Evolutionary conservation across 1,140 invertebrate genomes (phyloP).

Genomic region (Pissodes strobi): DNA sequence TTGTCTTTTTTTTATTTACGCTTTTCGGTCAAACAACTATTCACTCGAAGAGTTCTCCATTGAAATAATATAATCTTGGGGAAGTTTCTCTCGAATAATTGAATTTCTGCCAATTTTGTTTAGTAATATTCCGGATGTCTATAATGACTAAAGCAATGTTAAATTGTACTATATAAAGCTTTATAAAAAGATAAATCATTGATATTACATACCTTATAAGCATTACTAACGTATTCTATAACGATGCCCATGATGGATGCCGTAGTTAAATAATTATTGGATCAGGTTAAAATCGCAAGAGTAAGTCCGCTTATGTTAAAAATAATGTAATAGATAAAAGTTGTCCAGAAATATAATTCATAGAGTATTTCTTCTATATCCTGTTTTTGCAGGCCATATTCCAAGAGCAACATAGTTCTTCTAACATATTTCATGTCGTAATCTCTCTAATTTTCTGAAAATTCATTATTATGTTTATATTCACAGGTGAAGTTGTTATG

Average conservation of each 20-base stretch:
- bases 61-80: too few species aligned
- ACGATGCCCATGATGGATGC: conserved; percentile 24
- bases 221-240: conserved; percentile 28
- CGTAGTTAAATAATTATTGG: conserved; percentile 20
- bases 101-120: too few species aligned
- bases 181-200: too few species aligned
- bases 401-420: conserved; percentile 16
- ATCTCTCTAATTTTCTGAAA: neutral
- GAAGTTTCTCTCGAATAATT: too few species aligned
- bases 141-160: too few species aligned
- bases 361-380: conserved; percentile 6
- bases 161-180: too few species aligned
- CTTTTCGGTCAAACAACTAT: too few species aligned
- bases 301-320: conserved; percentile 21
- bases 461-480: too few species aligned
- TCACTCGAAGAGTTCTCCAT: too few species aligned
- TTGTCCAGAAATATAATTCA: conserved; percentile 20
- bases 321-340: conserved; percentile 26
- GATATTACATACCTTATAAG: conserved; percentile 34
- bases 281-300: conserved; percentile 18
- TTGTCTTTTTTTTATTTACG: too few species aligned
- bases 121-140: too few species aligned
- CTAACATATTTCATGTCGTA: conserved; percentile 14
- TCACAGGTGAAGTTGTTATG: conserved; percentile 44
- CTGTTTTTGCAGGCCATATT: conserved; percentile 27